Conservation (phyloP, 1,140 invertebrate genomes). For the Diorhabda elongata region DNA sequence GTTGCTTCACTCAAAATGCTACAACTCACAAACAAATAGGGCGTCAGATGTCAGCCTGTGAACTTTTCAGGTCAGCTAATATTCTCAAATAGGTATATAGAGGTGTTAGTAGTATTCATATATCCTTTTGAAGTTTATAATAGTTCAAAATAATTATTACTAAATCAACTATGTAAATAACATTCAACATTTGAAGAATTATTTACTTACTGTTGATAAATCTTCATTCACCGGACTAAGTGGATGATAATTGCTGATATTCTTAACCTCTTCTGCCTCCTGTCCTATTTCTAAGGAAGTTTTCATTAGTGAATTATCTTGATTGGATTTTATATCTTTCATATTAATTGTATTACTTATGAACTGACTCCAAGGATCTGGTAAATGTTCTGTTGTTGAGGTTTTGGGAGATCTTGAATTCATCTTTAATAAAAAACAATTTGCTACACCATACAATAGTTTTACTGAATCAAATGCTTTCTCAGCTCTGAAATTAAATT, state of each 20-base stretch:
- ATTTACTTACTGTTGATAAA: slow-evolving; percentile 30
- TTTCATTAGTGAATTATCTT: slow-evolving; percentile 27
- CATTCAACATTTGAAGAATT: background rate
- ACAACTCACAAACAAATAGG: no score
- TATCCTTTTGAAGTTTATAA: no score
- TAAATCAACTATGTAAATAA: no score
- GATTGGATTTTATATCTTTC: slow-evolving; percentile 25
- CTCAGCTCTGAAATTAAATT: slow-evolving; percentile 65
- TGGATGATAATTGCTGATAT: slow-evolving; percentile 55
- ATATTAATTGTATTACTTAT: slow-evolving; percentile 35
- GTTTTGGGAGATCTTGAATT: slow-evolving; percentile 69
- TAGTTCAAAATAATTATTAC: no score
- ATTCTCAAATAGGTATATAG: no score
- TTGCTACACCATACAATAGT: slow-evolving; percentile 74
- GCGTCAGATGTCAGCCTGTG: no score
- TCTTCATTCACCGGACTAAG: slow-evolving; percentile 57
- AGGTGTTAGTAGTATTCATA: no score
- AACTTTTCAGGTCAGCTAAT: no score
- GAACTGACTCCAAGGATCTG: slow-evolving; percentile 82
- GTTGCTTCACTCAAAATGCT: no score
- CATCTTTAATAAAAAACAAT: slow-evolving; percentile 83
- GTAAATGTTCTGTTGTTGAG: slow-evolving; percentile 56
- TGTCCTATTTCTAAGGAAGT: slow-evolving; percentile 50
- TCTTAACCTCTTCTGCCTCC: slow-evolving; percentile 42
- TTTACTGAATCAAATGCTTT: slow-evolving; percentile 78